These are phyloP conservation scores for Leptestheria dahalacensis DNA, from an alignment of 1,140 invertebrate species.

Conservation along the genomic window DNA sequence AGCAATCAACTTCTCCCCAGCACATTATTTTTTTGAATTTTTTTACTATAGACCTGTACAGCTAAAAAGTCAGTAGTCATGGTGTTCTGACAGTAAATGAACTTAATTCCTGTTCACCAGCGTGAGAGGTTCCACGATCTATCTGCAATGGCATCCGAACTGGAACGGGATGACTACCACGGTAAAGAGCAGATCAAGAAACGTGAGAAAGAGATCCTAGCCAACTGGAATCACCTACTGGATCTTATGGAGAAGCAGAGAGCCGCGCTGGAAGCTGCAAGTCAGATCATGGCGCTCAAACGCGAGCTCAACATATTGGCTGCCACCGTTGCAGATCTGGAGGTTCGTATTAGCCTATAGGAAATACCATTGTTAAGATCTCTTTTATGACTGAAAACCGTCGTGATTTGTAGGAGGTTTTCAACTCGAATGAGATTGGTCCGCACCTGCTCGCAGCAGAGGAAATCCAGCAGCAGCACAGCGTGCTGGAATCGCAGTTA, in stretches of 20 bases:
- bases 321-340: conserved; percentile 62
- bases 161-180: conserved; percentile 83
- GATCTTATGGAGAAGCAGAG: conserved; percentile 73
- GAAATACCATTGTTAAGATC: too few species aligned
- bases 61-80: too few species aligned
- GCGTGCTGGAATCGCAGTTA: conserved; percentile 76
- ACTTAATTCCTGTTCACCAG: conserved; percentile 32
- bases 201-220: conserved; percentile 71
- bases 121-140: conserved; percentile 89
- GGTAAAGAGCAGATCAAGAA: conserved; percentile 63
- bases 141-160: conserved; percentile 75
- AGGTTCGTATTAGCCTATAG: conserved; percentile 37
- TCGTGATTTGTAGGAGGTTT: conserved; percentile 39
- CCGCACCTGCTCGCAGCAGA: conserved; percentile 85
- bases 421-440: conserved; percentile 74
- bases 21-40: too few species aligned
- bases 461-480: conserved; percentile 83
- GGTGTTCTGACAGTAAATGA: neutral
- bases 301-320: conserved; percentile 83
- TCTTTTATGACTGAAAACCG: conserved; percentile 21
- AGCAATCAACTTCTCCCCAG: too few species aligned
- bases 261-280: conserved; percentile 54
- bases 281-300: conserved; percentile 64
- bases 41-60: too few species aligned
- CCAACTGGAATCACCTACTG: conserved; percentile 73